Base-by-base conservation (phyloP, 2,113 vertebrate species). In the Sardina pilchardus region DNA sequence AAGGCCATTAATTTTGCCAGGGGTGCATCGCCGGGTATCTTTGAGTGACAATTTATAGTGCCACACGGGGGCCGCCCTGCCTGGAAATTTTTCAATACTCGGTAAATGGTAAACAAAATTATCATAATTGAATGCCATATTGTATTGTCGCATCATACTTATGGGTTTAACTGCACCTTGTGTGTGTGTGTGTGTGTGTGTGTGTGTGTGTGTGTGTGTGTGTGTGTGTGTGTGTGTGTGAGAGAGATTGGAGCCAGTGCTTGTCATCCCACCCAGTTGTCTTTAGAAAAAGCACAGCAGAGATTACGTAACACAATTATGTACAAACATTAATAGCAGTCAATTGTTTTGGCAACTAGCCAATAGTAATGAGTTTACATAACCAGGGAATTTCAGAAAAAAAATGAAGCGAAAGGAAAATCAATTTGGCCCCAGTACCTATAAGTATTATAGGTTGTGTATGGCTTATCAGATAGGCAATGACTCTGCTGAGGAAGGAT, bases 251-350 rank as follows among this genome's bases (percentile, higher is more conserved):
- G n/a, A 47, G 75, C 36, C 1, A 50, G 78, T 42, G 80, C 86
- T 43, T 43, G 17, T 42, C 59, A 78, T 84, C 44, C 42, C 39
- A 16, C 24, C 12, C 26, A 36, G 16, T 36, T 36, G 10, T 48
- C 53, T 86, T 84, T 89, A 85, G 86, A 14, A 78, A 63, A 90
- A 91, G 93, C 86, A 88, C 90, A 90, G 88, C 84, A 89, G 82
- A 92, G 87, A 90, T 94, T 94, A 93, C 91, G 90, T 91, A 93
- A 94, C 88, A 88, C 90, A 94, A 93, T 94, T 94, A 91, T 89
- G 89, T 90, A 90, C 91, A 87, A 91, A 85, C 89, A 93, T 93
- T 93, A 92, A 92, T 92, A 93, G 90, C 90, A 91, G 91, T 88
- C 92, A 91, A 93, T 92, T 92, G 91, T 93, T 89, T 89, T 87